Conservation (phyloP, 2,797 vertebrate species). For the Alcedo atthis region DNA sequence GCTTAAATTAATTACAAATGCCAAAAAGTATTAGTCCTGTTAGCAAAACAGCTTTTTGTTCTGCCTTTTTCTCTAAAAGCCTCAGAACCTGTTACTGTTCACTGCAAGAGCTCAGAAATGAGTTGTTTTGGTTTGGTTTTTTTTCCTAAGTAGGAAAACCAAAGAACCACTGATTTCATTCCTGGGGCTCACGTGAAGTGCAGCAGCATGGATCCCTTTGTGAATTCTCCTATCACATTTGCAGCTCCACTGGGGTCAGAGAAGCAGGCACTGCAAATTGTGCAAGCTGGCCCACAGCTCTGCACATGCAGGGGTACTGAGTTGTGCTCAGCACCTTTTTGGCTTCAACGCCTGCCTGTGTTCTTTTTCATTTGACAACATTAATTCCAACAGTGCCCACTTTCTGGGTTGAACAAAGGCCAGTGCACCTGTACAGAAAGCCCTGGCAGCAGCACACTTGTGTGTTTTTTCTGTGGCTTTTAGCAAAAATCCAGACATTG, state of each 20-base stretch:
- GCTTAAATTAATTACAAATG: slow-evolving; percentile 9
- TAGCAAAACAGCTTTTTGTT: neutral
- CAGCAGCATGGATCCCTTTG: neutral
- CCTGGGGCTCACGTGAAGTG: neutral
- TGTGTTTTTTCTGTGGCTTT: neutral
- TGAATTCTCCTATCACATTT: neutral
- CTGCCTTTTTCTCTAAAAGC: neutral
- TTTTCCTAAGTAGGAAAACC: neutral
- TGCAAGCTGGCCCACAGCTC: neutral
- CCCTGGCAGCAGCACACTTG: neutral
- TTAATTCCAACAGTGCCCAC: neutral
- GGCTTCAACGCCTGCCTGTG: neutral
- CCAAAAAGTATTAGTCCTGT: neutral
- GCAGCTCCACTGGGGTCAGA: fast-evolving
- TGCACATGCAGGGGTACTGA: fast-evolving
- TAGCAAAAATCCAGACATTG: neutral
- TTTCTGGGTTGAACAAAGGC: neutral
- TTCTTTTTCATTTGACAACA: neutral
- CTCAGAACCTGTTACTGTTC: neutral
- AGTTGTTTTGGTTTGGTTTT: too few relatives aligned
- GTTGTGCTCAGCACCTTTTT: fast-evolving
- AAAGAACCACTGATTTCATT: neutral
- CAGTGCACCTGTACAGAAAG: neutral
- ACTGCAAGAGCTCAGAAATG: neutral
- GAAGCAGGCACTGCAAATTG: neutral